These are phyloP conservation scores for Leucania comma DNA, from an alignment of 2,888 invertebrate genomes.

Conservation along the genomic window DNA sequence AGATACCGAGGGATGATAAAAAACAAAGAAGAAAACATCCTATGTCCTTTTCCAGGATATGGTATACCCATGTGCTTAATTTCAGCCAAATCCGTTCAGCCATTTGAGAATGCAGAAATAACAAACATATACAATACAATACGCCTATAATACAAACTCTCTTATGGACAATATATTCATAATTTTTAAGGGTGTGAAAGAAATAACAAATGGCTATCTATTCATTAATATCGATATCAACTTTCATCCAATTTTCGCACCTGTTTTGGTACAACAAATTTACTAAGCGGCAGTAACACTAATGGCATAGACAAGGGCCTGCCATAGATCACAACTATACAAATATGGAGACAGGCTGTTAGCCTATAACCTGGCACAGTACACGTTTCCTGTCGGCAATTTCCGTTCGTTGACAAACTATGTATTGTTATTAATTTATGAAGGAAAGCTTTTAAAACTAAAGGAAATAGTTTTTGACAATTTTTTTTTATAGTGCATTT, in stretches of 20 bases:
- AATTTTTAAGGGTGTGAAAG: background rate
- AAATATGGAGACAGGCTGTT: conserved; percentile 51
- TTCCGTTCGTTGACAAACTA: conserved; percentile 47
- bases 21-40: too few relatives aligned
- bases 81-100: too few relatives aligned
- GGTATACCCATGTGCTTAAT: too few relatives aligned
- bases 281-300: conserved; percentile 2
- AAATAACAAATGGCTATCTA: background rate
- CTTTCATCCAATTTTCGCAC: background rate
- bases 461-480: too few relatives aligned
- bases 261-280: background rate
- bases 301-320: conserved; percentile 12
- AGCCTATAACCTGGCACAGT: conserved; percentile 40
- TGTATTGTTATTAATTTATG: conserved; percentile 33
- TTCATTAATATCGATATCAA: background rate
- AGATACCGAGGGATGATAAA: too few relatives aligned
- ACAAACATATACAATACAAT: too few relatives aligned
- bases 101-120: too few relatives aligned
- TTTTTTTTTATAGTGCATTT: too few relatives aligned
- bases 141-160: too few relatives aligned
- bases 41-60: too few relatives aligned
- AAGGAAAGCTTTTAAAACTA: conserved; percentile 2
- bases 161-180: too few relatives aligned
- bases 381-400: conserved; percentile 47
- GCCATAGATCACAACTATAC: conserved; percentile 47